phyloP scores from a whole-genome alignment of 2,888 invertebrate genomes.

The Lagria hirta region DNA sequence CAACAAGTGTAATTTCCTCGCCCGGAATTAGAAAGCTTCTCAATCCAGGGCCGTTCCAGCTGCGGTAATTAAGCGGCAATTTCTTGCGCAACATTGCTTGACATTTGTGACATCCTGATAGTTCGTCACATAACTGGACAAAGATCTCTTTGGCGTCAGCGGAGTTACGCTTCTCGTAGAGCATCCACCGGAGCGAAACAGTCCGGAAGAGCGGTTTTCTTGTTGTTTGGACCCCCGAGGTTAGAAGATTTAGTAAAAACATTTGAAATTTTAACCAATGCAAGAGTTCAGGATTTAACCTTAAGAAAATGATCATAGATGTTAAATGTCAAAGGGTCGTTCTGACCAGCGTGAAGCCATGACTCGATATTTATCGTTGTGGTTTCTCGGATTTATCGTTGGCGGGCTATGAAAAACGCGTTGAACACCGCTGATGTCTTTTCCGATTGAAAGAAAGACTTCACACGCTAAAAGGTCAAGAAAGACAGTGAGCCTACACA shows the following conservation, averaged over 20 bases:
- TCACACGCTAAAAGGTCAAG: too few species aligned
- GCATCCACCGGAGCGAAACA: slow-evolving; percentile 43
- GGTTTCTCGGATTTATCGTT: slow-evolving; percentile 35
- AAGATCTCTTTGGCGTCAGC: slow-evolving; percentile 33
- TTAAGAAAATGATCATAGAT: slow-evolving; percentile 28
- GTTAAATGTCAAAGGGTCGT: slow-evolving; percentile 46
- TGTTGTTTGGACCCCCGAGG: slow-evolving; percentile 24
- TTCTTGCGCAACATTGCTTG: slow-evolving; percentile 25
- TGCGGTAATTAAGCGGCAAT: slow-evolving; percentile 23
- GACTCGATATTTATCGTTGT: slow-evolving; percentile 40
- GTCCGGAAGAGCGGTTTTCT: slow-evolving; percentile 46
- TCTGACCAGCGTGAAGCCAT: slow-evolving; percentile 39
- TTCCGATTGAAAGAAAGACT: too few species aligned
- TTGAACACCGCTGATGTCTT: too few species aligned
- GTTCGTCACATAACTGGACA: slow-evolving; percentile 40
- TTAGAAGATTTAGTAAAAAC: too few species aligned
- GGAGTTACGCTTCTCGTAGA: slow-evolving; percentile 44
- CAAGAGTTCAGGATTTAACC: slow-evolving; percentile 13
- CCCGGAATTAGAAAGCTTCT: slow-evolving; percentile 20
- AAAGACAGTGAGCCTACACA: too few species aligned
- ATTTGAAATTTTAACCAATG: too few species aligned
- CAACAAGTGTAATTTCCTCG: slow-evolving; percentile 3
- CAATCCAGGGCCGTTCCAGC: slow-evolving; percentile 21
- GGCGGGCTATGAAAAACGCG: slow-evolving; percentile 18
- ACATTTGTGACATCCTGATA: slow-evolving; percentile 34